Conservation (phyloP, 2,797 vertebrate genomes). For the Tarsius wallacei region DNA sequence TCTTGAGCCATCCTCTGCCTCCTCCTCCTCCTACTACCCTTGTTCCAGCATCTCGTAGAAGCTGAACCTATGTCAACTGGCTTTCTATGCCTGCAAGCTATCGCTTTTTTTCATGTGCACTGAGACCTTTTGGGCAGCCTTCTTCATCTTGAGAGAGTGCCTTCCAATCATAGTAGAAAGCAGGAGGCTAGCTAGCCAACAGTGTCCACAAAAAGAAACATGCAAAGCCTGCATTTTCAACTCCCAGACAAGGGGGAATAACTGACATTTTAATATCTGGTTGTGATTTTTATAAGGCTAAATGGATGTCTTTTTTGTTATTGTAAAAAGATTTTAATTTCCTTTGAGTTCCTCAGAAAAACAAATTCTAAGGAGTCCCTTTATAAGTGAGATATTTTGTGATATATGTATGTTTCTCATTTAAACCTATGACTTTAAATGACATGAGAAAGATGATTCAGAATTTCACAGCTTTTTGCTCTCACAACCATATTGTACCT, state of each 20-base stretch:
- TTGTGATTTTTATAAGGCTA: background rate
- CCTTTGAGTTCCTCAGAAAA: slow-evolving; percentile 73
- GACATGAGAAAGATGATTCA: slow-evolving; percentile 78
- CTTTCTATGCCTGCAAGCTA: background rate
- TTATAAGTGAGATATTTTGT: slow-evolving; percentile 74
- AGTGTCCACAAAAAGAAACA: background rate
- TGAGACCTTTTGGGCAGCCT: background rate
- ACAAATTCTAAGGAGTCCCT: slow-evolving; percentile 46
- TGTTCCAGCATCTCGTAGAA: background rate
- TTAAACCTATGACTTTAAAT: slow-evolving; percentile 77
- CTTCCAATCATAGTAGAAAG: background rate
- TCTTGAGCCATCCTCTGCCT: background rate
- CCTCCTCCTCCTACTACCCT: background rate
- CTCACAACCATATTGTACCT: slow-evolving; percentile 58
- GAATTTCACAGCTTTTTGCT: slow-evolving; percentile 74
- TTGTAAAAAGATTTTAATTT: slow-evolving; percentile 66
- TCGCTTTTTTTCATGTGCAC: too few species aligned
- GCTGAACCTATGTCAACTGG: background rate
- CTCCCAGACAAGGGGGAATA: background rate
- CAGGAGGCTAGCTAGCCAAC: background rate
- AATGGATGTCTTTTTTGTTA: slow-evolving; percentile 1
- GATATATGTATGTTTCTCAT: slow-evolving; percentile 56
- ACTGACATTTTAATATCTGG: background rate
- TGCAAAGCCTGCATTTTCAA: background rate
- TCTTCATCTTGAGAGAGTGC: background rate